Base-by-base conservation (phyloP, 2,113 vertebrate species). In the Aegotheles bennettii region DNA sequence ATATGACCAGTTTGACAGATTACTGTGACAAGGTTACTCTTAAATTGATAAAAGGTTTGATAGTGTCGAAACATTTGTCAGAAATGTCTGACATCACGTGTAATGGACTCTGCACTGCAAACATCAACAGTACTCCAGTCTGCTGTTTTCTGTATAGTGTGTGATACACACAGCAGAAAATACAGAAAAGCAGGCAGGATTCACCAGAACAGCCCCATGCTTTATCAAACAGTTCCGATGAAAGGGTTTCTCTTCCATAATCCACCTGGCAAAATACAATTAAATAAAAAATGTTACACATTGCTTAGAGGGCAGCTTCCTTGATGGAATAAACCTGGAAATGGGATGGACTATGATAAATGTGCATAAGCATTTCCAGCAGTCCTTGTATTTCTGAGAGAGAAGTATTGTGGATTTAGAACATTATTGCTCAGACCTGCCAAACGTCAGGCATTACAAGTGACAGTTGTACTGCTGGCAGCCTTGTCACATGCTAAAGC, bases 31-130 rank as follows among this genome's bases (percentile, higher is more conserved):
- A 97, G 97, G 97, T 98, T 97, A 96, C 95, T 94, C 92, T 97
- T 91, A 96, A 98, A 97, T 96, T 98, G 98, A 98, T 98, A 97
- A 98, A 97, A 97, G 97, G 94, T 98, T 98, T 97, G 96, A 97
- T 97, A 95, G 97, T 96, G 98, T 97, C 43, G 4, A 93, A 95
- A 92, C 97, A 98, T 98, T 98, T 98, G 97, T 98, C 98, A 98
- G 95, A 97, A 97, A 95, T 47, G 92, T 95, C 97, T 97, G 96
- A 94, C 91, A 94, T 68, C 40, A 60, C 28, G 10, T 84, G 81
- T 96, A 97, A 98, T 94, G 95, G 96, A 95, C 94, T 96, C 79
- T 54, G 94, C 93, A 73, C 93, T 81, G 36, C 16, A 82, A 95
- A 94, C 86, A 95, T 87, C 83, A 64, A 13, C 67, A 89, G 86